Evolutionary conservation across 1,140 invertebrate genomes (phyloP), one percentile per base, ranked within the genome.

Genomic region (Papilio machaon): DNA sequence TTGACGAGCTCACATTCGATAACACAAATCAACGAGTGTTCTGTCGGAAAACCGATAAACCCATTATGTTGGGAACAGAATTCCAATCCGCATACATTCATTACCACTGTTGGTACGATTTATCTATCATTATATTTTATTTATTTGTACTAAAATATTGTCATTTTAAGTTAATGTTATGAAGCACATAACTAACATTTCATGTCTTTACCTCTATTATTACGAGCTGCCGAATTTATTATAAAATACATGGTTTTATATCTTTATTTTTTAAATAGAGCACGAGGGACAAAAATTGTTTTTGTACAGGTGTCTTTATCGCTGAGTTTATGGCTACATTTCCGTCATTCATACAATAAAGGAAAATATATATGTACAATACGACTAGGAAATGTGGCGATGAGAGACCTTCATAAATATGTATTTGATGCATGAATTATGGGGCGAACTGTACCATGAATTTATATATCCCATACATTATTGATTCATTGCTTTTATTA

Each of bases 11-110:
- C 74, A 76, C 47, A 30, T 54, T 7, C 46, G 10, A 54, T 35
- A 15, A 52, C 46, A 47, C 74, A 49, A 76, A 70, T 70, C 30
- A 70, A 76, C 74, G 74, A 49, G 74, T 35, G 23, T 76, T 76
- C n/a, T 47, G 74, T 15, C 47, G 74, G 43, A 76, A 76, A 76
- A 47, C n/a, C 47, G 74, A 76, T 76, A 76, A 76, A 52, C 47
- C 19, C 52, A 52, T 76, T 76, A 17, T 52, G 13, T 11, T 7
- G 46, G 74, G 13, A 49, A 75, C 43, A 8, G 11, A 47, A 75
- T 75, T 23, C 43, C 11, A 49, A 75, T 52, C 19, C n/a, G n/a
- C 43, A 47, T 23, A 75, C 43, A 52, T 75, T 75, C 73, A 49
- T 23, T 75, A 58, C 2, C n/a, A 58, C n/a, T 58, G 8, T 2